phyloP scores from a whole-genome alignment of 2,113 vertebrate species.

The Halichoerus grypus region DNA sequence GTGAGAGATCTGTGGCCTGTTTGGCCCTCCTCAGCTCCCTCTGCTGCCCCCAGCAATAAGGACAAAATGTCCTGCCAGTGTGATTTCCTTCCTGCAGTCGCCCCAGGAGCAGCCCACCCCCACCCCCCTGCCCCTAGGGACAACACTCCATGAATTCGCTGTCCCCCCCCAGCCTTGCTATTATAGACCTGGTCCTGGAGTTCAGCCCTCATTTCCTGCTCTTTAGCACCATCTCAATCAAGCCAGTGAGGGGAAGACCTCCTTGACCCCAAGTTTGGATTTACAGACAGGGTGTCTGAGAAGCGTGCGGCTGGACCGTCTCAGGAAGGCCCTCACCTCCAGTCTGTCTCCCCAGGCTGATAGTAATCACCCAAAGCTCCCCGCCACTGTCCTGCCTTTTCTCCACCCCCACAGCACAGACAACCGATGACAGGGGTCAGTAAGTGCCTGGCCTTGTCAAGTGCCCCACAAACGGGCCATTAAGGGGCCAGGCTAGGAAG shows the following conservation, averaged over 20 bases:
- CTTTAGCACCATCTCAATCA: neutral
- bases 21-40: neutral
- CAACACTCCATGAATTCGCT: neutral
- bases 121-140: fast-evolving
- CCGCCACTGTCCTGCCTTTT: neutral
- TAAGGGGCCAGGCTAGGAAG: neutral
- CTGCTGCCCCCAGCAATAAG: neutral
- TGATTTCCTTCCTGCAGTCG: neutral
- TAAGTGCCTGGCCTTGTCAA: neutral
- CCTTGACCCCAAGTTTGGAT: neutral
- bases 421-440: neutral
- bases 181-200: neutral
- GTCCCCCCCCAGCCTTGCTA: neutral
- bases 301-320: fast-evolving
- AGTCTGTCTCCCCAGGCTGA: neutral
- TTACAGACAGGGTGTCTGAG: neutral
- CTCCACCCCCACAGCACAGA: neutral
- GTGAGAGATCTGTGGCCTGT: neutral
- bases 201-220: neutral
- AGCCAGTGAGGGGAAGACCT: neutral
- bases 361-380: neutral
- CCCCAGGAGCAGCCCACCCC: neutral
- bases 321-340: too few species aligned
- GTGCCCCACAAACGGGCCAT: neutral
- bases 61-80: neutral